A percentile compares a stretch with the other conserved stretches of the same genome.
Evolutionary conservation across 2,113 vertebrate genomes (phyloP).

Genomic region (Bufo gargarizans): DNA sequence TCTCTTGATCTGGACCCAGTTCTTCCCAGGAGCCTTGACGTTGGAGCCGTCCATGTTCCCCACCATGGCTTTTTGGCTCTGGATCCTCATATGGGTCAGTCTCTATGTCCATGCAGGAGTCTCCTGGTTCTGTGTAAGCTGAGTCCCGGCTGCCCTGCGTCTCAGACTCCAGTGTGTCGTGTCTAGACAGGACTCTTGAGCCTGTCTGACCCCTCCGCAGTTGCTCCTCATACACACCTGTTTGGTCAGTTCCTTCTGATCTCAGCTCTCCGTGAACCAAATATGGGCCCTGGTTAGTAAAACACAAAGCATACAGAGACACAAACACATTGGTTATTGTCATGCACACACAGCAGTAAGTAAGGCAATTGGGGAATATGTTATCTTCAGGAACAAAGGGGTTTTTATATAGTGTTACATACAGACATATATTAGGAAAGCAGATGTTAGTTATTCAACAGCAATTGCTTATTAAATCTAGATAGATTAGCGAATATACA

Average conservation of each 20-base stretch:
- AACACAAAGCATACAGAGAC: conserved; percentile 78
- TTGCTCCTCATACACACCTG: conserved; percentile 80
- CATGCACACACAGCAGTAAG: conserved; percentile 37
- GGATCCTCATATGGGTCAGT: conserved; percentile 90
- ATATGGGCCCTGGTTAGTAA: conserved; percentile 85
- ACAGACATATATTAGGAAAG: neutral
- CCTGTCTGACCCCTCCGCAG: conserved; percentile 74
- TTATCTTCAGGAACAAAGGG: neutral
- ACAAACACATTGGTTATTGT: conserved; percentile 59
- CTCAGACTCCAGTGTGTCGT: conserved; percentile 93
- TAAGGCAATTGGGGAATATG: neutral
- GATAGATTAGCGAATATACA: neutral
- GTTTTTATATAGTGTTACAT: neutral
- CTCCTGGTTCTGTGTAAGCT: conserved; percentile 88
- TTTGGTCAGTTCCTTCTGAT: conserved; percentile 77
- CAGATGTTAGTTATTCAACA: neutral
- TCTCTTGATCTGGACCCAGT: conserved; percentile 84
- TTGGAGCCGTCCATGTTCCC: conserved; percentile 72
- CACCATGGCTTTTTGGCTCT: conserved; percentile 70
- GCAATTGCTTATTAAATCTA: neutral
- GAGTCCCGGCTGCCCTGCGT: conserved; percentile 90
- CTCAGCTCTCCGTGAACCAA: conserved; percentile 85
- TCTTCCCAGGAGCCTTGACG: conserved; percentile 86
- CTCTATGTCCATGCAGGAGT: conserved; percentile 93
- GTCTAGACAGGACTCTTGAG: conserved; percentile 82